Percentiles rank a stretch among this genome's conserved stretches.
Evolutionary conservation across 2,888 invertebrate genomes (phyloP).

Genomic region (Drosophila suboccidentalis): DNA sequence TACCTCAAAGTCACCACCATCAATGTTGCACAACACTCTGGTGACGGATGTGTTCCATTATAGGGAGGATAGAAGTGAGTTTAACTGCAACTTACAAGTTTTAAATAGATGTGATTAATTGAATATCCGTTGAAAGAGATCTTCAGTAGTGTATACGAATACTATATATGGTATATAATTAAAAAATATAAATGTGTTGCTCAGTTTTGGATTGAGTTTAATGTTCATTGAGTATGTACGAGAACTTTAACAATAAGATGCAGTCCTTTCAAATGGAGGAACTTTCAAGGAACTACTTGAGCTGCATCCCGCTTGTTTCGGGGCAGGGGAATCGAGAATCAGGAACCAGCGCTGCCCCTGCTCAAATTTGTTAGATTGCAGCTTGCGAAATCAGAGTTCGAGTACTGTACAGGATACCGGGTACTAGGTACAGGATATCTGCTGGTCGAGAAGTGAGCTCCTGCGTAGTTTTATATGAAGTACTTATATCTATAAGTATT

Average conservation of each 20-base stretch:
- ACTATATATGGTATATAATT: not conserved
- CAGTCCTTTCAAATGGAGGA: constrained; percentile 1
- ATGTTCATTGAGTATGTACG: too few relatives aligned
- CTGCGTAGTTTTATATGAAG: constrained; percentile 19
- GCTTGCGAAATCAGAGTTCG: constrained; percentile 9
- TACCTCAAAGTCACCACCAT: constrained; percentile 9
- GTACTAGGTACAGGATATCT: constrained; percentile 18
- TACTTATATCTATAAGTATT: constrained; percentile 31
- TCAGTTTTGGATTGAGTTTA: not conserved
- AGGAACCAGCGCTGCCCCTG: not conserved
- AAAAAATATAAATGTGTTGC: not conserved
- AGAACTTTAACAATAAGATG: constrained; percentile 6
- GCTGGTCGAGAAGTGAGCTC: constrained; percentile 15
- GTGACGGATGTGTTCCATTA: not conserved
- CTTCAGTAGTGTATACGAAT: not conserved
- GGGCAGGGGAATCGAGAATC: not conserved
- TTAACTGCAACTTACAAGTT: not conserved
- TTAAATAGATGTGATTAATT: constrained; percentile 10
- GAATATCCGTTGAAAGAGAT: not conserved
- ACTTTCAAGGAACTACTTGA: constrained; percentile 1
- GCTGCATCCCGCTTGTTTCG: constrained; percentile 5
- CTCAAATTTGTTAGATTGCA: constrained; percentile 5
- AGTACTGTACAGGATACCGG: not conserved
- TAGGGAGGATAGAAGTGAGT: constrained; percentile 1
- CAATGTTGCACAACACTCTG: not conserved